These are phyloP conservation scores for Drosophila mettleri DNA, from an alignment of 2,888 invertebrate species.

Conservation along the genomic window DNA sequence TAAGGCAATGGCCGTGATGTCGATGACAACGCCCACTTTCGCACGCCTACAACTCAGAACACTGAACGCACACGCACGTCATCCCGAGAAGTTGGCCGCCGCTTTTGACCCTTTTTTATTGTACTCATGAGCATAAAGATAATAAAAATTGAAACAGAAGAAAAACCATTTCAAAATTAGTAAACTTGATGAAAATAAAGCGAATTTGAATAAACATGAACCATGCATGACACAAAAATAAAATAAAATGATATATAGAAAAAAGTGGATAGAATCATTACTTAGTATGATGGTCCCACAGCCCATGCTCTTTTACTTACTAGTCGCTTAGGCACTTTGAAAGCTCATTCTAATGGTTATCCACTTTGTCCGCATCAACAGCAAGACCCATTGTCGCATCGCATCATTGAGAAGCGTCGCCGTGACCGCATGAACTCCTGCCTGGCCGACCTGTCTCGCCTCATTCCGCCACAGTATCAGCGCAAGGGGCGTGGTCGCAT, in stretches of 20 bases:
- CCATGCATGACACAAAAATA: too few species aligned
- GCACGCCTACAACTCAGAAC: conserved; percentile 51
- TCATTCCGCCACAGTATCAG: conserved; percentile 96
- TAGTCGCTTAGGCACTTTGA: conserved; percentile 7
- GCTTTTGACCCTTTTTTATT: conserved; percentile 77
- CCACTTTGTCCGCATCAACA: conserved; percentile 77
- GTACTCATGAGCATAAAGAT: conserved; percentile 38
- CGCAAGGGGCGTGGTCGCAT: conserved; percentile 98
- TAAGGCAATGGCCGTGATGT: conserved; percentile 35
- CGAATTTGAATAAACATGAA: conserved; percentile 22
- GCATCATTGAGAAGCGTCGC: conserved; percentile 97
- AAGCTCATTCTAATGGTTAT: conserved; percentile 16
- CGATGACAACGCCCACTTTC: conserved; percentile 41
- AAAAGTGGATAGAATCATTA: conserved; percentile 55
- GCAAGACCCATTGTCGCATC: conserved; percentile 99
- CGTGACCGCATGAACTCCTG: conserved; percentile 99
- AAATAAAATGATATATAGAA: conserved; percentile 28
- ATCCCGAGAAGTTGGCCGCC: conserved; percentile 56
- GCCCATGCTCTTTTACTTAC: conserved; percentile 48
- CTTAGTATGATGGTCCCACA: conserved; percentile 47
- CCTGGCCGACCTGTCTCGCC: conserved; percentile 95
- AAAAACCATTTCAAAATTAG: conserved; percentile 26
- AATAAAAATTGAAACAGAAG: conserved; percentile 1
- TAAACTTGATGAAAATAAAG: conserved; percentile 27
- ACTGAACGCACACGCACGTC: conserved; percentile 42